Percentiles rank a stretch among this genome's conserved stretches.
phyloP scores from a whole-genome alignment of 2,113 vertebrate genomes.

The Caretta caretta region DNA sequence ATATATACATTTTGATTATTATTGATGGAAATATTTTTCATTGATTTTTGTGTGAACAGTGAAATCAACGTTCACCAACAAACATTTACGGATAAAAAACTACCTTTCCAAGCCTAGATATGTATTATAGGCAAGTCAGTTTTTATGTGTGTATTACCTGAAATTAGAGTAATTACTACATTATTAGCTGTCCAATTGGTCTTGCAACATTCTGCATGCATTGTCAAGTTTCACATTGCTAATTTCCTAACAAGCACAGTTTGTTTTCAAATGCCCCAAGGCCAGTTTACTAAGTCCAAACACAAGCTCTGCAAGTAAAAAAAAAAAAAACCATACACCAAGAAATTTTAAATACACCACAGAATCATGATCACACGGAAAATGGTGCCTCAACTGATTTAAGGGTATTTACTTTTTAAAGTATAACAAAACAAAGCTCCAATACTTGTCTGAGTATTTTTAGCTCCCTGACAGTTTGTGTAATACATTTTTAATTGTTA shows the following conservation, averaged over 20 bases:
- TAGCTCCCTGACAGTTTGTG: slow-evolving; percentile 75
- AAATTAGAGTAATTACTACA: slow-evolving; percentile 67
- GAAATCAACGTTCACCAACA: not conserved
- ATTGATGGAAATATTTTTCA: not conserved
- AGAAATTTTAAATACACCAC: slow-evolving; percentile 62
- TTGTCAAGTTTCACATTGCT: slow-evolving; percentile 79
- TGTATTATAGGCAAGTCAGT: slow-evolving; percentile 24
- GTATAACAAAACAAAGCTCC: slow-evolving; percentile 48
- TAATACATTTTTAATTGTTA: slow-evolving; percentile 85
- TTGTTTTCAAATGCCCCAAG: slow-evolving; percentile 84
- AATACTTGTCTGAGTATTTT: slow-evolving; percentile 51
- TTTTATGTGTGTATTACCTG: slow-evolving; percentile 18
- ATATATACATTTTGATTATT: not conserved
- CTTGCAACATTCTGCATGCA: slow-evolving; percentile 65
- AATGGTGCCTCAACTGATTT: not conserved
- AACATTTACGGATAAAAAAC: not conserved
- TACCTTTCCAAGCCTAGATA: not conserved
- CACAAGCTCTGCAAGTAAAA: slow-evolving; percentile 65
- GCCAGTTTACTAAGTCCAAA: slow-evolving; percentile 79
- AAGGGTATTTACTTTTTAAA: slow-evolving; percentile 42
- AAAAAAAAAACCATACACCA: slow-evolving; percentile 32
- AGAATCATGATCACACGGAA: slow-evolving; percentile 27
- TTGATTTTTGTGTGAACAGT: not conserved
- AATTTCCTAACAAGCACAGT: slow-evolving; percentile 81
- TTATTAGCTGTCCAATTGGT: slow-evolving; percentile 64